Conservation (phyloP, 2,888 invertebrate species). For the Lathronympha strigana region DNA sequence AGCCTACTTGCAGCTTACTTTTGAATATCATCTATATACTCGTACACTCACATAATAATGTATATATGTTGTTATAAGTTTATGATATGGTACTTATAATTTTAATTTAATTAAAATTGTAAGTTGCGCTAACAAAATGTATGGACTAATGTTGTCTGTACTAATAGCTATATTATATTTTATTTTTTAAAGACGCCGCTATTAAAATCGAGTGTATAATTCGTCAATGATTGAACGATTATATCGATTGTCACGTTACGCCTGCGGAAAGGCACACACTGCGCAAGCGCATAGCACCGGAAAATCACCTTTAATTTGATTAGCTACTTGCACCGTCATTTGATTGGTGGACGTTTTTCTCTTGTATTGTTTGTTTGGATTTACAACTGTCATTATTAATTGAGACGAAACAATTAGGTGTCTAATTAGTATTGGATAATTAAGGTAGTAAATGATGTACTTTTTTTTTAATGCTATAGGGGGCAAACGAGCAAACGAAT, state of each 20-base stretch:
- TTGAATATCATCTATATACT: too few species aligned
- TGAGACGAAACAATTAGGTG: background rate
- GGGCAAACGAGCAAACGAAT: too few species aligned
- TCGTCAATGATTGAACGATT: background rate
- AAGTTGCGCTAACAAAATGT: too few species aligned
- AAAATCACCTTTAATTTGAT: constrained; percentile 37
- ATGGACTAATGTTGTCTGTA: too few species aligned
- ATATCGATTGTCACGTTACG: background rate
- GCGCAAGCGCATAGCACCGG: constrained; percentile 4
- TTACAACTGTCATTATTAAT: constrained; percentile 6
- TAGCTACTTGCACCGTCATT: constrained; percentile 22
- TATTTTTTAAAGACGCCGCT: too few species aligned
- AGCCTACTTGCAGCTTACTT: too few species aligned
- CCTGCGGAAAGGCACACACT: background rate
- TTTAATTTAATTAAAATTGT: too few species aligned
- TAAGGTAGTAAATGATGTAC: background rate
- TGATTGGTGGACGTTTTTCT: constrained; percentile 28
- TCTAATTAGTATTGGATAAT: background rate
- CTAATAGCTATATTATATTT: too few species aligned
- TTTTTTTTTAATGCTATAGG: too few species aligned
- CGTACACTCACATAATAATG: too few species aligned
- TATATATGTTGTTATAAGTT: too few species aligned
- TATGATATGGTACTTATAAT: too few species aligned
- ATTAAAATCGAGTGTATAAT: background rate
- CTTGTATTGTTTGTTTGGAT: constrained; percentile 19